Conservation (phyloP, 2,888 invertebrate genomes). For the Argynnis bischoffii region DNA sequence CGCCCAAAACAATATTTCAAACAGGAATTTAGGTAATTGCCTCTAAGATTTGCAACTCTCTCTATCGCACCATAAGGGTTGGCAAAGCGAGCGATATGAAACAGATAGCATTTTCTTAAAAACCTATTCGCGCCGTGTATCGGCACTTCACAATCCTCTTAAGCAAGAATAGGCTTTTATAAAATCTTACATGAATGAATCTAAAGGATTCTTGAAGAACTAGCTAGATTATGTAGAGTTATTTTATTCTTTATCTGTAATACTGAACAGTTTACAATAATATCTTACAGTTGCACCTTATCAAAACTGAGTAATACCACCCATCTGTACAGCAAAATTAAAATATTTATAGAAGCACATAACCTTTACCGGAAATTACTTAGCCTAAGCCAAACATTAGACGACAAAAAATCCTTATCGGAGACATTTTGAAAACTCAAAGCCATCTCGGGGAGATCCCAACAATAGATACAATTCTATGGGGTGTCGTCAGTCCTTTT, state of each 20-base stretch:
- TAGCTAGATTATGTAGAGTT: not conserved
- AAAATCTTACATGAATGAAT: no score
- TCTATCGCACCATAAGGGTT: no score
- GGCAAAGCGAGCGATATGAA: no score
- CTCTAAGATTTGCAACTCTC: no score
- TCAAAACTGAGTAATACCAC: slow-evolving; percentile 1
- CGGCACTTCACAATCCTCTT: no score
- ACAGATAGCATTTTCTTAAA: no score
- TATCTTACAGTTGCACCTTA: not conserved
- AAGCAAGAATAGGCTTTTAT: no score
- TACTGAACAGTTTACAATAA: no score
- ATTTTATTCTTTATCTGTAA: not conserved
- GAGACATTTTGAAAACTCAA: slow-evolving; percentile 56
- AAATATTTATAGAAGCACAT: slow-evolving; percentile 19
- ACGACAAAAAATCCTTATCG: slow-evolving; percentile 49
- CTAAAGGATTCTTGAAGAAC: not conserved
- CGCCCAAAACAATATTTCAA: no score
- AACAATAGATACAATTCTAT: slow-evolving; percentile 67
- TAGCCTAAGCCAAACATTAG: slow-evolving; percentile 44
- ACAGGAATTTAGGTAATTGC: no score
- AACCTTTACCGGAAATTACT: slow-evolving; percentile 44
- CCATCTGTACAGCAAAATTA: slow-evolving; percentile 20
- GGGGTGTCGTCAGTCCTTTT: slow-evolving; percentile 73
- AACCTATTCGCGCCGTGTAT: no score
- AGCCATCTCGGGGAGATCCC: slow-evolving; percentile 60